Evolutionary conservation across 2,113 vertebrate genomes (phyloP).

Genomic region (Macaca mulatta): DNA sequence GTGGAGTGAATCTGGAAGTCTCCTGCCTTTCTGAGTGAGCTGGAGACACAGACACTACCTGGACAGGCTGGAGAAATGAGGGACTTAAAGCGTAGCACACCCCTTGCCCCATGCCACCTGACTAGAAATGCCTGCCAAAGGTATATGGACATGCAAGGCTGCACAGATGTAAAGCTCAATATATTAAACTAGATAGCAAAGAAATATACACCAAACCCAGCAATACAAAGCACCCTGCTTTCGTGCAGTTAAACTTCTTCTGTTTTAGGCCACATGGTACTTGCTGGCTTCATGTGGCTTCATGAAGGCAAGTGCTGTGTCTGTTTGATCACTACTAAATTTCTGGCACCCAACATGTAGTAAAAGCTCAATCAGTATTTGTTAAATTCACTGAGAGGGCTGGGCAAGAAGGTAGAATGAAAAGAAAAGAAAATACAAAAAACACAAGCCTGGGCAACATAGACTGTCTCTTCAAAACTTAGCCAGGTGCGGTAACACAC

Average conservation of each 20-base stretch:
- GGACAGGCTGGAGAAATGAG: not conserved
- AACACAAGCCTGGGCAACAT: no score
- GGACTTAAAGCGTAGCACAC: fast-evolving
- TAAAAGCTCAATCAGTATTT: not conserved
- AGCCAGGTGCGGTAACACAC: no score
- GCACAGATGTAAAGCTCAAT: not conserved
- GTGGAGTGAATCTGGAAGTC: not conserved
- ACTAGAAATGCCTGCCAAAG: not conserved
- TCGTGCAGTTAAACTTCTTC: no score
- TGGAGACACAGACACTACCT: not conserved
- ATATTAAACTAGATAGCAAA: not conserved
- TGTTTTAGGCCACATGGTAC: not conserved
- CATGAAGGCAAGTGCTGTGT: not conserved
- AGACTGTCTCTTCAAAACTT: no score
- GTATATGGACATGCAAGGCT: fast-evolving
- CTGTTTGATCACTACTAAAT: not conserved
- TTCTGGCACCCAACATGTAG: not conserved
- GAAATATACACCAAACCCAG: not conserved
- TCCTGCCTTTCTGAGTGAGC: not conserved
- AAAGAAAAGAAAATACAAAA: not conserved
- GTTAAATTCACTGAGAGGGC: not conserved
- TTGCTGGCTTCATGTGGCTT: not conserved
- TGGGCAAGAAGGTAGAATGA: not conserved
- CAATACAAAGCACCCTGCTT: not conserved
- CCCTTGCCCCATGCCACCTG: not conserved